Conservation (phyloP, 92 coral and sea anemone species). For the Hydrozoanthus gracilis region DNA sequence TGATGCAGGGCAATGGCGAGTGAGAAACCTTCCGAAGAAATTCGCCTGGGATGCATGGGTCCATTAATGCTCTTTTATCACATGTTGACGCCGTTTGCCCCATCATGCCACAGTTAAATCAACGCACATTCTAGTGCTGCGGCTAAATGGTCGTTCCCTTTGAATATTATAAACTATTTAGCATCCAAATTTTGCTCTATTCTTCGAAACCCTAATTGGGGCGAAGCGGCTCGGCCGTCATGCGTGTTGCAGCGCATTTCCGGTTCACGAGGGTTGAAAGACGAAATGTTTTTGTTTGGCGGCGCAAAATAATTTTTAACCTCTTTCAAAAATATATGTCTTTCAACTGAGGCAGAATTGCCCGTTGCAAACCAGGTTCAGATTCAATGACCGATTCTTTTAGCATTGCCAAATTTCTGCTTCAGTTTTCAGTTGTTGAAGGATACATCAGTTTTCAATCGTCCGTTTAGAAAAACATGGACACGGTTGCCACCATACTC, state of each 20-base stretch:
- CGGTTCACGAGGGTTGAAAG: no score
- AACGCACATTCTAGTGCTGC: not conserved
- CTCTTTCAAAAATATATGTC: not conserved
- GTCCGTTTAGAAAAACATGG: constrained; percentile 35
- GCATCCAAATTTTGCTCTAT: no score
- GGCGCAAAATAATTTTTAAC: not conserved
- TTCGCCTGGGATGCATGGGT: not conserved
- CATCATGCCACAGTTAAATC: not conserved
- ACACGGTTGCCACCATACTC: constrained; percentile 26
- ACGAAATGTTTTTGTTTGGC: not conserved
- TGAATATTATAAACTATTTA: no score
- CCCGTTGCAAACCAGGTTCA: not conserved
- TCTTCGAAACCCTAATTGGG: no score
- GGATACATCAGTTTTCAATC: constrained; percentile 2
- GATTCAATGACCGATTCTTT: not conserved
- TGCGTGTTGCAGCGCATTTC: no score
- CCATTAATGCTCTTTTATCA: not conserved
- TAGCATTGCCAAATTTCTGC: not conserved
- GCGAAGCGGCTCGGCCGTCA: no score
- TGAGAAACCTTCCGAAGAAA: not conserved
- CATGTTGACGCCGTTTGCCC: not conserved
- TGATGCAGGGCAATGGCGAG: no score
- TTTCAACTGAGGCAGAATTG: not conserved
- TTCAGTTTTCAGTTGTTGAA: constrained; percentile 34
- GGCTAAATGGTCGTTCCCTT: not conserved